Evolutionary conservation across 2,888 invertebrate species (phyloP).

Genomic region (Aethes cnicana): DNA sequence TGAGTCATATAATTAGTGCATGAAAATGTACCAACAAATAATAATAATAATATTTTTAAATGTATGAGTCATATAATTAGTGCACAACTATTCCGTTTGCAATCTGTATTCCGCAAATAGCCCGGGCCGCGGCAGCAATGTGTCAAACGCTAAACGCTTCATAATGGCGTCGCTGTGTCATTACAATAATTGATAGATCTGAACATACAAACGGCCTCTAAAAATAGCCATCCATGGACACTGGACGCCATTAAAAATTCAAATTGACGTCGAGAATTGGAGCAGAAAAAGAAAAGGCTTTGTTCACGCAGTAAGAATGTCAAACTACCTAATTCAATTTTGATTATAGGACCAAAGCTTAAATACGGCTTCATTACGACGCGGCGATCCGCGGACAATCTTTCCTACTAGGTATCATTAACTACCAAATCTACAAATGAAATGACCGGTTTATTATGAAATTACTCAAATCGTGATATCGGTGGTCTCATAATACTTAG

Average conservation of each 20-base stretch:
- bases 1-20: no score
- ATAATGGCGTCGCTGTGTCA: slow-evolving; percentile 39
- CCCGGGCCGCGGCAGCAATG: not conserved
- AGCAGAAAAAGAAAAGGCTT: slow-evolving; percentile 77
- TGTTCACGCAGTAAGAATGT: slow-evolving; percentile 72
- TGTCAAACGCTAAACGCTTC: slow-evolving; percentile 35
- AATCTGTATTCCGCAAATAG: slow-evolving; percentile 6
- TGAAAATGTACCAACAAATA: no score
- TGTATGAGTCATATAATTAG: no score
- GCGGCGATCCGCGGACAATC: slow-evolving; percentile 78
- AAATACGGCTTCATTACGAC: slow-evolving; percentile 77
- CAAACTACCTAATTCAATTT: slow-evolving; percentile 78
- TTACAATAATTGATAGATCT: slow-evolving; percentile 43
- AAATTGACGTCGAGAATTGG: slow-evolving; percentile 72
- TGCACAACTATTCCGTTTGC: not conserved
- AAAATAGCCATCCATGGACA: slow-evolving; percentile 43
- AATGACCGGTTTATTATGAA: slow-evolving; percentile 72
- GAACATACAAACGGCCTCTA: slow-evolving; percentile 36
- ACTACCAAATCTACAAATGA: slow-evolving; percentile 69
- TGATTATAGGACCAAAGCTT: slow-evolving; percentile 80
- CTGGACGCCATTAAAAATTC: slow-evolving; percentile 64
- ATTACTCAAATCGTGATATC: slow-evolving; percentile 71
- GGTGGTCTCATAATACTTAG: slow-evolving; percentile 48
- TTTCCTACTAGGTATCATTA: slow-evolving; percentile 78
- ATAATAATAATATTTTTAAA: not conserved